Evolutionary conservation across 1,140 invertebrate genomes (phyloP).

Genomic region (Cheumatopsyche charites): DNA sequence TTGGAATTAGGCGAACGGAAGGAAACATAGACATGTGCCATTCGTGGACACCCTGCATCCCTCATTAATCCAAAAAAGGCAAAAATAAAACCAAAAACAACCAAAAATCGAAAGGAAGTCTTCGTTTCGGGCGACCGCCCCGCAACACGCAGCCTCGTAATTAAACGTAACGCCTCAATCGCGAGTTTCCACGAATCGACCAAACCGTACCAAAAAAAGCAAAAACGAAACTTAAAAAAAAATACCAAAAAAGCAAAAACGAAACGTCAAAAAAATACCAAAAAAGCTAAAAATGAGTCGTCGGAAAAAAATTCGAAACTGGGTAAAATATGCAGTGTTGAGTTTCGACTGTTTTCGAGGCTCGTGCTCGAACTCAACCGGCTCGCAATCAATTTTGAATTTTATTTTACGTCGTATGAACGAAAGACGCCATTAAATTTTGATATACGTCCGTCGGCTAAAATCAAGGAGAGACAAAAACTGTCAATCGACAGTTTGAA

Average conservation of each 20-base stretch:
- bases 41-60: too few species aligned
- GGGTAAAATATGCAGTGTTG: not conserved
- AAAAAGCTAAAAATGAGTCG: not conserved
- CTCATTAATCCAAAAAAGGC: too few species aligned
- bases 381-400: constrained; percentile 11
- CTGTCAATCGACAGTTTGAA: constrained; percentile 38
- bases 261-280: not conserved
- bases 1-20: too few species aligned
- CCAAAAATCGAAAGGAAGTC: too few species aligned
- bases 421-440: constrained; percentile 26
- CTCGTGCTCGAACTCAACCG: not conserved
- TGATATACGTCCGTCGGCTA: constrained; percentile 33
- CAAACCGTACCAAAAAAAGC: not conserved
- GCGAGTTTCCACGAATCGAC: constrained; percentile 11
- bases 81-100: too few species aligned
- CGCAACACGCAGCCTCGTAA: constrained; percentile 6
- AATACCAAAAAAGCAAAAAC: not conserved
- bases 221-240: too few species aligned
- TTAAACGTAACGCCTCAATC: constrained; percentile 28
- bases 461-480: constrained; percentile 25
- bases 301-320: not conserved
- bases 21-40: too few species aligned
- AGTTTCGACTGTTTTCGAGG: not conserved
- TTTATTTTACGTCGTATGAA: not conserved
- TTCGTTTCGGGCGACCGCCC: not conserved